Base-by-base conservation (phyloP, 2,113 vertebrate genomes). In the Oxyruncus cristatus region DNA sequence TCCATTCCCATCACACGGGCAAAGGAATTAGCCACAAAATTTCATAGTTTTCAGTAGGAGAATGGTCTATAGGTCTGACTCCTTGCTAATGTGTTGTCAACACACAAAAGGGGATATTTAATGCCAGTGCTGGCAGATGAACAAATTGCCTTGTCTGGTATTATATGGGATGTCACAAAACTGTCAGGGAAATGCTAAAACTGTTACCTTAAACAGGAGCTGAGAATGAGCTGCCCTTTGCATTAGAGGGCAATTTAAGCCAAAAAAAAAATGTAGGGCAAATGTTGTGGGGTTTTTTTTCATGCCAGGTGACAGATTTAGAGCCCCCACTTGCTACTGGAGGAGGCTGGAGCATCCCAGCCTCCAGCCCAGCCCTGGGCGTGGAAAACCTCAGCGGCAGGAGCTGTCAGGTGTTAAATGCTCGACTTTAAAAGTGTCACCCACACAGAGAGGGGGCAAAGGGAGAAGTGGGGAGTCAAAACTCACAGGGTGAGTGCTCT, bases 1-100 rank as follows among this genome's bases (percentile, higher is more conserved):
- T 96, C 92, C 89, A 67, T 93, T 97, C 94, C 92, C 89, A 76
- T 94, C 92, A 76, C 75, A 85, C 26, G 83, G 85, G 65, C 85
- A 97, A 89, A 97, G 88, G 92, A 97, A 96, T 97, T 93, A 89
- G 35, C 92, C 90, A 80, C 93, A 63, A 71, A 76, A 88, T 20
- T 62, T 92, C 32, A 81, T 84, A 73, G 28, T 86, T 96, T 96
- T 89, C 82, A 67, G 79, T 92, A 91, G 74, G 59, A 88, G 61
- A 94, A 95, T 55, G 47, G 75, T 85, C 67, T 59, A 41, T 46
- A 33, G 85, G 73, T 92, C 81, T 87, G 93, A 62, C 62, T 92
- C 44, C 35, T 77, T 68, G 55, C 92, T 95, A 84, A 89, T 75
- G 79, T 66, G 41, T 70, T 93, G 88, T 96, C 95, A 71, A 56